Conservation (phyloP, 2,797 vertebrate species). For the Lacerta bilineata region DNA sequence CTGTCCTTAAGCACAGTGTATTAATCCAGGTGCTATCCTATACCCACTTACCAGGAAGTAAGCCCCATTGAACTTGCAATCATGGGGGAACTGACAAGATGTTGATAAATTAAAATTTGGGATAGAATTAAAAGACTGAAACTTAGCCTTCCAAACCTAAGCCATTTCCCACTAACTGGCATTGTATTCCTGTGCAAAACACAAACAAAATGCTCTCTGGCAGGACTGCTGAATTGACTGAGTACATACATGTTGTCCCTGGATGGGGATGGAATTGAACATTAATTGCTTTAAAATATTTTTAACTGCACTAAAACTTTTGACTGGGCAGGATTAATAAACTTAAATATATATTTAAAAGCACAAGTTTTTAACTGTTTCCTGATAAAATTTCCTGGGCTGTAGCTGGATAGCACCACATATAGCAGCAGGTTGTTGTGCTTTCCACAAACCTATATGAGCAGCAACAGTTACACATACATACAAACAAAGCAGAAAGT, state of each 20-base stretch:
- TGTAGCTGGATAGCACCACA: not conserved
- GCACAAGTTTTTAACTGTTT: not conserved
- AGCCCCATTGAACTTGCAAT: not conserved
- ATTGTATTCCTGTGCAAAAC: not conserved
- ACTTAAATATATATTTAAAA: not conserved
- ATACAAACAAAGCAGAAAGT: not conserved
- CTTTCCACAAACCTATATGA: not conserved
- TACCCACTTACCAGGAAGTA: not conserved
- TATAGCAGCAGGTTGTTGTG: not conserved
- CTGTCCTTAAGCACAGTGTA: no score
- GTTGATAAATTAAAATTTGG: no score
- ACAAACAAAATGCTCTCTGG: not conserved
- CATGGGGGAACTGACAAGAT: no score
- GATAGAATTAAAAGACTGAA: no score
- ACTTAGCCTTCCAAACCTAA: not conserved
- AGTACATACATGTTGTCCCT: slow-evolving; percentile 5
- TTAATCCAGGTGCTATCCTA: not conserved
- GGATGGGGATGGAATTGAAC: no score
- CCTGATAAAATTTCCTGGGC: not conserved
- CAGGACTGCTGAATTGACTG: not conserved
- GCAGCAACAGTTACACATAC: not conserved
- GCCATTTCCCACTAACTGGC: not conserved
- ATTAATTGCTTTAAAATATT: no score
- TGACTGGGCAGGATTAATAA: not conserved
- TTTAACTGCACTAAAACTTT: no score